Evolutionary conservation across 2,113 vertebrate species (phyloP).

Genomic region (Rattus rattus): DNA sequence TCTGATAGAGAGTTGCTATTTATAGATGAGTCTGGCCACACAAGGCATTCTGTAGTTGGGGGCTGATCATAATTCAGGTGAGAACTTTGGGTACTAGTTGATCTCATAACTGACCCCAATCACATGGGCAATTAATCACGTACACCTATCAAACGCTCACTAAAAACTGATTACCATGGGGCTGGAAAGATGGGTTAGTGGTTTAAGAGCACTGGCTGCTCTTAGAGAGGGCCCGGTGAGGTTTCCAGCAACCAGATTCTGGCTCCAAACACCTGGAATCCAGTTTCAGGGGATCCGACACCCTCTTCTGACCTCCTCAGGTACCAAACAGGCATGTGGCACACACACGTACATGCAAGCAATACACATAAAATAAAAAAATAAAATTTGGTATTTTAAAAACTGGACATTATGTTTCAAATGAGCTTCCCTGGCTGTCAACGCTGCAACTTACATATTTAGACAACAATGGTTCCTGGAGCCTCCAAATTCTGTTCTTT

Average conservation of each 20-base stretch:
- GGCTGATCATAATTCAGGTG: not conserved
- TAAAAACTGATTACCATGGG: not conserved
- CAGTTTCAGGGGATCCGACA: too few species aligned
- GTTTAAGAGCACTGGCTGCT: not conserved
- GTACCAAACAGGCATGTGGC: not conserved
- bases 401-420: not conserved
- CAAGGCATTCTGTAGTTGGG: not conserved
- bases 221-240: not conserved
- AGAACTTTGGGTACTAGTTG: not conserved
- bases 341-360: not conserved
- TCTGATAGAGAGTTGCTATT: not conserved
- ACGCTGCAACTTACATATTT: accelerated
- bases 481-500: not conserved
- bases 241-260: not conserved
- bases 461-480: not conserved
- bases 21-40: not conserved
- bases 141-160: not conserved
- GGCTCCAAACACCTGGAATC: not conserved
- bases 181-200: not conserved
- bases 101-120: not conserved
- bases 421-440: not conserved
- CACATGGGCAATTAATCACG: not conserved
- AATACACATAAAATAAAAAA: not conserved
- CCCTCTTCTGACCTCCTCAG: not conserved
- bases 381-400: not conserved